Percentiles rank a stretch among this genome's conserved stretches.
These are phyloP conservation scores for Panagrolaimus sp. DNA, from an alignment of 1,140 invertebrate species.

Conservation along the genomic window DNA sequence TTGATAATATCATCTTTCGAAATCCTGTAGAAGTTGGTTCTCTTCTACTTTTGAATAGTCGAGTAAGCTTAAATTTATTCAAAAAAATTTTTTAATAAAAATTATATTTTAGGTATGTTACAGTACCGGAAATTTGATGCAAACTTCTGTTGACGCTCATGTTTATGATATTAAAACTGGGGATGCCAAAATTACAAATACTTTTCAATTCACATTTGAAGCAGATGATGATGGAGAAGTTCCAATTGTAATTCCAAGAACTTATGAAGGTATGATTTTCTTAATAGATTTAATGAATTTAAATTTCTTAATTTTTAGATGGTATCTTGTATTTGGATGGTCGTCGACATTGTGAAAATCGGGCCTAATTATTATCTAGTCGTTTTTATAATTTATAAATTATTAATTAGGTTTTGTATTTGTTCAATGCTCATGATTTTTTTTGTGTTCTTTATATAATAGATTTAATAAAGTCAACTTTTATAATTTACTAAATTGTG, in stretches of 20 bases:
- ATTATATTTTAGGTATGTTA: conserved; percentile 1
- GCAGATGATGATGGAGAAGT: not conserved
- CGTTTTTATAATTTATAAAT: too few relatives aligned
- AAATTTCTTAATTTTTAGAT: not conserved
- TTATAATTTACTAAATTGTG: too few relatives aligned
- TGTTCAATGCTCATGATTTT: too few relatives aligned
- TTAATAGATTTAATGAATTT: not conserved
- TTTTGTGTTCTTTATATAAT: too few relatives aligned
- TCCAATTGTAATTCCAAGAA: not conserved
- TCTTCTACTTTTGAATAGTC: conserved; percentile 68
- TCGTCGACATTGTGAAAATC: not conserved
- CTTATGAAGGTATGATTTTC: conserved; percentile 10
- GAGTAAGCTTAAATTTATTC: conserved; percentile 60
- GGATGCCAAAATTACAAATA: not conserved
- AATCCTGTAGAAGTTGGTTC: conserved; percentile 72
- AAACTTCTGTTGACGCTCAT: not conserved
- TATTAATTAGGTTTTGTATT: too few relatives aligned
- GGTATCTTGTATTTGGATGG: conserved; percentile 10
- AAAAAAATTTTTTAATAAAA: not conserved
- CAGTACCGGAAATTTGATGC: not conserved
- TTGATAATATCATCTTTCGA: conserved; percentile 72
- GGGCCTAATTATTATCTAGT: too few relatives aligned
- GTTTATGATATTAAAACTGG: not conserved
- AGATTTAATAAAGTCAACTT: too few relatives aligned
- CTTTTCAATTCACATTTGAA: conserved; percentile 6